These are phyloP conservation scores for Numida meleagris DNA, from an alignment of 2,113 vertebrate genomes.

Conservation along the genomic window DNA sequence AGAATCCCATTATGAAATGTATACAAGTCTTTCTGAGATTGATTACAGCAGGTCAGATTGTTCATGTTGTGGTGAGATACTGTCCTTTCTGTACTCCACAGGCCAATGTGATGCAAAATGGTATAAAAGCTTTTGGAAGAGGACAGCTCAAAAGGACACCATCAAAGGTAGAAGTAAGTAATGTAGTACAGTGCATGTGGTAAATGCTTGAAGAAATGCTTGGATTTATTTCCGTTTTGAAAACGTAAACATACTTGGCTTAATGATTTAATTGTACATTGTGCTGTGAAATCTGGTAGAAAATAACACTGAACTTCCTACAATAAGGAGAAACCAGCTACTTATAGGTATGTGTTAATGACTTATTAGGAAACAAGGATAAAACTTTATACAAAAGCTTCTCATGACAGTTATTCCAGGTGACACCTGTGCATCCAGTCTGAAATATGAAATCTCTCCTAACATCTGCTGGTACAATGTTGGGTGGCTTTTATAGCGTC, in stretches of 20 bases:
- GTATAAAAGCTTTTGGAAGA: conserved; percentile 84
- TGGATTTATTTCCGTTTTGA: background rate
- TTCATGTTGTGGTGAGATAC: background rate
- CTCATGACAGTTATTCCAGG: conserved; percentile 50
- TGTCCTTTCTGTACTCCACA: background rate
- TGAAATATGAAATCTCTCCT: conserved; percentile 35
- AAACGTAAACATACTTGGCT: background rate
- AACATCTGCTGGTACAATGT: conserved; percentile 22
- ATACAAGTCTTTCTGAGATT: background rate
- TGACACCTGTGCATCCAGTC: conserved; percentile 48
- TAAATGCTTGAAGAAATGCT: background rate
- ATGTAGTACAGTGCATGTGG: background rate
- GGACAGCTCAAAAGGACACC: conserved; percentile 82
- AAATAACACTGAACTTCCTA: conserved; percentile 83
- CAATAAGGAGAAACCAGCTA: conserved; percentile 83
- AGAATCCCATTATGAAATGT: background rate
- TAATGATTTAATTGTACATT: background rate
- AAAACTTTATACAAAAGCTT: background rate
- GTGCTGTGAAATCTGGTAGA: conserved; percentile 84
- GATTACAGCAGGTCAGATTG: background rate
- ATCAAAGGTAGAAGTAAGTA: conserved; percentile 84
- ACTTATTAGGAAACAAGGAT: conserved; percentile 2
- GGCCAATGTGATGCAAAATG: conserved; percentile 87
- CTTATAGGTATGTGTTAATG: conserved; percentile 74
- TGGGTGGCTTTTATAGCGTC: conserved; percentile 55